phyloP scores from a whole-genome alignment of 2,888 invertebrate species.

The Dryocosmus kuriphilus region DNA sequence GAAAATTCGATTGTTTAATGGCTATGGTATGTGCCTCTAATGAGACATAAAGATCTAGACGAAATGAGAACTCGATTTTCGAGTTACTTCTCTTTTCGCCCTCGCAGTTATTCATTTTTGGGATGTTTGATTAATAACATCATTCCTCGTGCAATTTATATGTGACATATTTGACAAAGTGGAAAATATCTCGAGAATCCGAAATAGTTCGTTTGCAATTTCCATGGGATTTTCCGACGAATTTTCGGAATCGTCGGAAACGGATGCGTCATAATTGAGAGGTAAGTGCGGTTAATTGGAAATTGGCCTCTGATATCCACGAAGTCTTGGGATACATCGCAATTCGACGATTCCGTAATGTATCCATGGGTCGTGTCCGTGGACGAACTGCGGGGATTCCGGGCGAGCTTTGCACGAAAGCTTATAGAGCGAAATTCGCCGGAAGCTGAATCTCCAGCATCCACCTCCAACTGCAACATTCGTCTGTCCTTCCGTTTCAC shows the following conservation, averaged over 20 bases:
- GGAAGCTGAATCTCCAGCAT: constrained; percentile 45
- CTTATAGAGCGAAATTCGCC: constrained; percentile 57
- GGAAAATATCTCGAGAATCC: not conserved
- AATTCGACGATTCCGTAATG: constrained; percentile 28
- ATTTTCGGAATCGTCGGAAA: constrained; percentile 1
- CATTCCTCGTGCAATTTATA: no score
- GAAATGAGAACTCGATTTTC: not conserved
- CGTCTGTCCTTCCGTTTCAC: constrained; percentile 19
- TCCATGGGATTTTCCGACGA: not conserved
- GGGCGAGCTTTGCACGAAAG: constrained; percentile 56
- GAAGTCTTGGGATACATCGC: constrained; percentile 28
- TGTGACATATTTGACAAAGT: not conserved
- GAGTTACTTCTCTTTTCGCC: not conserved
- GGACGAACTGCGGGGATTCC: constrained; percentile 52
- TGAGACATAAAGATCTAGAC: not conserved
- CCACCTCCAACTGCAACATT: constrained; percentile 15
- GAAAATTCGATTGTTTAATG: constrained; percentile 39
- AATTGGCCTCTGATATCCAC: constrained; percentile 41
- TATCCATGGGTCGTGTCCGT: not conserved
- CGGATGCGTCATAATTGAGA: not conserved
- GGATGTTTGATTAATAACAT: no score
- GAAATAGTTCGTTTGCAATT: not conserved
- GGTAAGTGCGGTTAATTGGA: constrained; percentile 13
- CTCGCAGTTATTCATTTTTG: not conserved
- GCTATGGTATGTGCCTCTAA: not conserved